These are phyloP conservation scores for Heterodera carotae DNA, from an alignment of 1,140 invertebrate genomes.

Conservation along the genomic window DNA sequence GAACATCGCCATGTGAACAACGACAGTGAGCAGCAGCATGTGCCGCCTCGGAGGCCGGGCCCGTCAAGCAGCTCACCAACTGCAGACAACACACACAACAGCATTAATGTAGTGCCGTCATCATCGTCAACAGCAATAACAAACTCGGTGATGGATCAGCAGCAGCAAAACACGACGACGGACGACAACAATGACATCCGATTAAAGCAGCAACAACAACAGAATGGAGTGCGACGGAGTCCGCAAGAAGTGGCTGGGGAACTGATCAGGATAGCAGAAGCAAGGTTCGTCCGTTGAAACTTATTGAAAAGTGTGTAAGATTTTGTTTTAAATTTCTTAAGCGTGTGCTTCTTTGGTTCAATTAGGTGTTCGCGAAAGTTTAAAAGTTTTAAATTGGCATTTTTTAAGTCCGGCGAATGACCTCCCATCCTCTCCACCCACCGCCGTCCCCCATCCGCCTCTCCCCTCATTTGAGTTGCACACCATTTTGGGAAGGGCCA, in stretches of 20 bases:
- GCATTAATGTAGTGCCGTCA: too few relatives aligned
- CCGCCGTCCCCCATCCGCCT: too few relatives aligned
- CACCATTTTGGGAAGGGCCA: neutral
- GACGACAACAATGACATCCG: neutral
- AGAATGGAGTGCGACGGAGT: neutral
- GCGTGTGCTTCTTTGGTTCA: too few relatives aligned
- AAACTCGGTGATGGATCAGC: neutral
- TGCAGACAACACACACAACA: too few relatives aligned
- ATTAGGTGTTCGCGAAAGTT: too few relatives aligned
- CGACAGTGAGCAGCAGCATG: neutral
- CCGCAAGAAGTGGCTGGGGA: constrained; percentile 9
- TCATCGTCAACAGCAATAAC: neutral
- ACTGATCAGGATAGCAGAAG: constrained; percentile 21
- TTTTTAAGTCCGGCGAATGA: too few relatives aligned
- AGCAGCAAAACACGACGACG: neutral
- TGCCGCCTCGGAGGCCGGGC: too few relatives aligned
- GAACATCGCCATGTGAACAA: too few relatives aligned
- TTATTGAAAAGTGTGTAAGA: neutral
- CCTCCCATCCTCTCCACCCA: neutral
- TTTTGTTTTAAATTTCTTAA: neutral
- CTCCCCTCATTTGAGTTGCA: neutral
- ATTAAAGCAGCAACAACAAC: constrained; percentile 7
- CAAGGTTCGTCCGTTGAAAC: neutral
- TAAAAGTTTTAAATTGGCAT: too few relatives aligned
- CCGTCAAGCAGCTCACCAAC: neutral